Percentiles rank a stretch among this genome's conserved stretches.
phyloP scores from a whole-genome alignment of 2,113 vertebrate genomes.

The Telmatochromis brichardi region DNA sequence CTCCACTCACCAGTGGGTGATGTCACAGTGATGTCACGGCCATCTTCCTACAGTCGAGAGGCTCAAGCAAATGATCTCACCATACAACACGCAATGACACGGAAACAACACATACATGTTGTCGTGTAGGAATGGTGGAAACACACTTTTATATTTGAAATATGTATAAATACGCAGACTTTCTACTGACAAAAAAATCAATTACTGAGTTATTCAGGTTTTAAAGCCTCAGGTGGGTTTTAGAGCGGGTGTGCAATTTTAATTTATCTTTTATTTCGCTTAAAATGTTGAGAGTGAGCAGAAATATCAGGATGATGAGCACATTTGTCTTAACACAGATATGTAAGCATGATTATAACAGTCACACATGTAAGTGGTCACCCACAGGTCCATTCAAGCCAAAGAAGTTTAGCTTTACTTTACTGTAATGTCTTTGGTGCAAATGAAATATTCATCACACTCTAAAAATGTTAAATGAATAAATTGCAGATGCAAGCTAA shows the following conservation, averaged over 20 bases:
- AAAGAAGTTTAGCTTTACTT: not conserved
- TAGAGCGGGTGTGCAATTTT: fast-evolving
- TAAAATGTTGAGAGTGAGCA: not conserved
- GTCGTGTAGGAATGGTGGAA: fast-evolving
- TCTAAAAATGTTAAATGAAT: not conserved
- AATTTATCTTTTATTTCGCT: fast-evolving
- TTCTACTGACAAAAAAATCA: not conserved
- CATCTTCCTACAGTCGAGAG: not conserved
- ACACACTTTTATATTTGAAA: not conserved
- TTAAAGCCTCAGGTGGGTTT: not conserved
- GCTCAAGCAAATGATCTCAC: not conserved
- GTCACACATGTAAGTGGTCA: not conserved
- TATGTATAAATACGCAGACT: not conserved
- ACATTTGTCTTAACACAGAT: fast-evolving
- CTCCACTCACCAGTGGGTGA: not conserved
- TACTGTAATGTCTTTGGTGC: fast-evolving
- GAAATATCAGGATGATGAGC: not conserved
- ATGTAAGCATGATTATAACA: not conserved
- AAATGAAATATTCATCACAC: not conserved
- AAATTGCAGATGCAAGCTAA: not conserved
- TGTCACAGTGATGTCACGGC: not conserved
- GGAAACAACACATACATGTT: not conserved
- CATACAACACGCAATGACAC: not conserved
- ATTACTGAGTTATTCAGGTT: not conserved
- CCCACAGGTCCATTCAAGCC: not conserved